Conservation (phyloP, 2,888 invertebrate genomes). For the Drosophila nr. fundita region DNA sequence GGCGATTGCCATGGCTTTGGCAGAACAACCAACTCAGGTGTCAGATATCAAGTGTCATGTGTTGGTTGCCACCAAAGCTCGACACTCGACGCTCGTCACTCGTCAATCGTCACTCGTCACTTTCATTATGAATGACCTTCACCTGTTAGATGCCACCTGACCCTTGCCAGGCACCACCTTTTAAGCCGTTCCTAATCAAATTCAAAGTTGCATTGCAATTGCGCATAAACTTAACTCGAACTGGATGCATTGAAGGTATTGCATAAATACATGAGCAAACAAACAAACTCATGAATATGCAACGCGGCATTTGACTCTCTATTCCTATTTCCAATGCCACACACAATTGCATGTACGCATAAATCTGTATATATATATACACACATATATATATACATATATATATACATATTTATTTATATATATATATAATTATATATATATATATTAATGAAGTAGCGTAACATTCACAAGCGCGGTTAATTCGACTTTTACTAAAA, state of each 20-base stretch:
- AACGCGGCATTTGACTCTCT: slow-evolving; percentile 30
- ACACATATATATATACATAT: not conserved
- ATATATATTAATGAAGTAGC: slow-evolving; percentile 33
- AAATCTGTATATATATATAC: not conserved
- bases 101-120: not conserved
- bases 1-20: slow-evolving; percentile 9
- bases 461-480: slow-evolving; percentile 56
- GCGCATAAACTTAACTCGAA: slow-evolving; percentile 66
- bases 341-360: not conserved
- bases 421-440: slow-evolving; percentile 4
- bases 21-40: slow-evolving; percentile 11
- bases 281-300: slow-evolving; percentile 55
- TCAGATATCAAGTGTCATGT: slow-evolving; percentile 18
- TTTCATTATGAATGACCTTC: slow-evolving; percentile 34
- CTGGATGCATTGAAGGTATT: slow-evolving; percentile 51
- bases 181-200: slow-evolving; percentile 63
- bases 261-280: slow-evolving; percentile 53
- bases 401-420: not conserved
- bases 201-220: slow-evolving; percentile 65
- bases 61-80: not conserved
- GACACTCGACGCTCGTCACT: not conserved
- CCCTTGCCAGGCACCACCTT: slow-evolving; percentile 23
- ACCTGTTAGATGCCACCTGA: slow-evolving; percentile 3
- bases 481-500: slow-evolving; percentile 47
- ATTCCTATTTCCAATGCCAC: slow-evolving; percentile 8